A percentile compares a stretch with the other conserved stretches of the same genome.
Conservation (phyloP, 2,113 vertebrate species). For the Sylvilagus bachmani region DNA sequence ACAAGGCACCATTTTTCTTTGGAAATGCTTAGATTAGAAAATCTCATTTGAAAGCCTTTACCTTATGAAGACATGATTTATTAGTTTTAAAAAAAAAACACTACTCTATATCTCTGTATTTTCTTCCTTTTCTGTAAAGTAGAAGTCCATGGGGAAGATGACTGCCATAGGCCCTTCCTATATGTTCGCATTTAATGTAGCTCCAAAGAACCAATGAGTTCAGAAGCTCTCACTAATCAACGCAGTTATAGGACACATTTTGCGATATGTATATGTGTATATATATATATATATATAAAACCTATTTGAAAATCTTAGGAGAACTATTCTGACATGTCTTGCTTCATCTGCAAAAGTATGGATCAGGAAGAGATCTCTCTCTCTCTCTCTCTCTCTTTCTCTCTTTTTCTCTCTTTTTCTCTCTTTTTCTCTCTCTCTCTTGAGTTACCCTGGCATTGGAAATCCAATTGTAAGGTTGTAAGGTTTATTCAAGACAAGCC, state of each 20-base stretch:
- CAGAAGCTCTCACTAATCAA: not conserved
- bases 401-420: no score
- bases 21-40: not conserved
- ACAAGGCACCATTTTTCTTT: not conserved
- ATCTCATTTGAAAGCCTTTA: not conserved
- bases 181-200: not conserved
- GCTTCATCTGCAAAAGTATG: not conserved
- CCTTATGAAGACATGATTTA: not conserved
- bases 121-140: not conserved
- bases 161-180: not conserved
- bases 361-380: not conserved
- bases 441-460: not conserved
- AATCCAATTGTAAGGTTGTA: not conserved
- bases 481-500: not conserved
- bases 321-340: not conserved
- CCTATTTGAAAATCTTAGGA: not conserved
- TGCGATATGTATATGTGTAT: not conserved
- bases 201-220: not conserved
- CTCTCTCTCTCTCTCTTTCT: no score
- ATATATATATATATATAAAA: no score
- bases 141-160: not conserved
- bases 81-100: not conserved
- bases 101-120: not conserved
- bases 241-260: not conserved
- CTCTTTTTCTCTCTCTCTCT: no score